These are phyloP conservation scores for Oxytorus armatus DNA, from an alignment of 2,888 invertebrate species.

Conservation along the genomic window DNA sequence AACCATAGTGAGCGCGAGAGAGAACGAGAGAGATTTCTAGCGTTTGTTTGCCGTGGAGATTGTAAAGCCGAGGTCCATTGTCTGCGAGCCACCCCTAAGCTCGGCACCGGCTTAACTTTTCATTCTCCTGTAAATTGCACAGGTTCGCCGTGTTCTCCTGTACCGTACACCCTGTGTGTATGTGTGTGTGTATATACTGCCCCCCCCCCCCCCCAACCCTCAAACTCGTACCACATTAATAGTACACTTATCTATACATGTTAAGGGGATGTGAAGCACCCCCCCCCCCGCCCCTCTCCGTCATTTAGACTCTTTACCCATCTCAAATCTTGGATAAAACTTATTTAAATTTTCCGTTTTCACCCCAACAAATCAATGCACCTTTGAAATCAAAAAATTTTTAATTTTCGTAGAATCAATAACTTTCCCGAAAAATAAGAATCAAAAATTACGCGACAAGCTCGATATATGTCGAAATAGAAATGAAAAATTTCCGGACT, in stretches of 20 bases:
- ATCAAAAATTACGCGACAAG: no score
- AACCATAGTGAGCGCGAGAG: constrained; percentile 22
- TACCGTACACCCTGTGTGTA: constrained; percentile 51
- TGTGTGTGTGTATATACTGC: constrained; percentile 45
- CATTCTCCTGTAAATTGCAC: constrained; percentile 84
- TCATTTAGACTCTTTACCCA: no score
- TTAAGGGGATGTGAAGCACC: no score
- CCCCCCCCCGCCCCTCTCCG: no score
- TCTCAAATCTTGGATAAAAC: no score
- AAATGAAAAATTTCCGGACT: no score
- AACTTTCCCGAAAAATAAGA: no score
- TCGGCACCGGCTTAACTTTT: constrained; percentile 83
- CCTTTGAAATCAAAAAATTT: no score
- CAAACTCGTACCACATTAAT: constrained; percentile 1
- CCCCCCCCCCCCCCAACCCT: background rate
- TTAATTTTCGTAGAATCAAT: no score
- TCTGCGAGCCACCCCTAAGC: constrained; percentile 80
- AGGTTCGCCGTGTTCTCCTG: constrained; percentile 73
- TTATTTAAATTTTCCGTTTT: no score
- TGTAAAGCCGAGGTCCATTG: constrained; percentile 80
- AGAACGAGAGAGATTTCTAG: constrained; percentile 66
- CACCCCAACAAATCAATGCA: no score
- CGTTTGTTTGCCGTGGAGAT: constrained; percentile 84
- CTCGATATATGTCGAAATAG: no score
- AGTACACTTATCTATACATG: constrained; percentile 10